A percentile compares a stretch with the other conserved stretches of the same genome.
Evolutionary conservation across 1,140 invertebrate species (phyloP).

Genomic region (Branchinecta lynchi): DNA sequence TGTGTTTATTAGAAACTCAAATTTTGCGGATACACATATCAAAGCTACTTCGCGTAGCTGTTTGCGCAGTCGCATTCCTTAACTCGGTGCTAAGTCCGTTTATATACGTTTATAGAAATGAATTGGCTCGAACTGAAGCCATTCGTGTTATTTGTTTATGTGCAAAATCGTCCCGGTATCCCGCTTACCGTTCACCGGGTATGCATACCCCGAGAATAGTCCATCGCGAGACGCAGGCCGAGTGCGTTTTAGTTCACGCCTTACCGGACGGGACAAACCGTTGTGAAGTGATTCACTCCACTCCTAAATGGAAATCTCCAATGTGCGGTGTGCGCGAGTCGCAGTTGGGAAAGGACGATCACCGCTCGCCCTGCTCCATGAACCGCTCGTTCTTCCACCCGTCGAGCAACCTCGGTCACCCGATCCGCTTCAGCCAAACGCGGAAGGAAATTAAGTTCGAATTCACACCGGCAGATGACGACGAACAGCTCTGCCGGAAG

Average conservation of each 20-base stretch:
- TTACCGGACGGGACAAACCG: not conserved
- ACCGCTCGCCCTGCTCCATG: not conserved
- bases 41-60: not conserved
- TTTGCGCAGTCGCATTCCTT: not conserved
- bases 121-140: slow-evolving; percentile 22
- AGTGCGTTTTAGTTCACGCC: not conserved
- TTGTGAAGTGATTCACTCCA: not conserved
- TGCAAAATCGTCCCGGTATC: not conserved
- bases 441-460: not conserved
- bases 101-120: slow-evolving; percentile 41
- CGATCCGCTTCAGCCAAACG: not conserved
- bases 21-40: slow-evolving; percentile 5
- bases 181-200: not conserved
- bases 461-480: not conserved
- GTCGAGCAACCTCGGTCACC: not conserved
- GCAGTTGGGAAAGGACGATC: not conserved
- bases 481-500: not conserved
- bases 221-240: not conserved
- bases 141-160: slow-evolving; percentile 13
- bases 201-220: not conserved
- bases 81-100: slow-evolving; percentile 36
- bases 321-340: not conserved
- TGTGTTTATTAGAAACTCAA: not conserved
- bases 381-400: slow-evolving; percentile 6
- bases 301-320: not conserved